Evolutionary conservation across 1,140 invertebrate species (phyloP).

Genomic region (Ceratina japonica): DNA sequence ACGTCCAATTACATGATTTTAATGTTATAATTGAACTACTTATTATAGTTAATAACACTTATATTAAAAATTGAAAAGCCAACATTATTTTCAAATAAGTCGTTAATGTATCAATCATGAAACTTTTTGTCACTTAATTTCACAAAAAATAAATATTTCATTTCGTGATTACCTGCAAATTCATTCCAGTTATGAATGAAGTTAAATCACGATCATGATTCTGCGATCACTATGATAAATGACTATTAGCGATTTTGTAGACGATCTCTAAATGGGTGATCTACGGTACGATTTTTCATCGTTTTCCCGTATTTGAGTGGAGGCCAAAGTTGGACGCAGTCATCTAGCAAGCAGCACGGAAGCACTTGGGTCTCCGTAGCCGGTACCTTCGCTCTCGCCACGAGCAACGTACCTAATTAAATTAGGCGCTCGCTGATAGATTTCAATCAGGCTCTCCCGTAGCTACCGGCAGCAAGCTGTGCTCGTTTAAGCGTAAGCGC

Average conservation of each 20-base stretch:
- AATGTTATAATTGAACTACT: neutral
- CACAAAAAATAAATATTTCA: too few species aligned
- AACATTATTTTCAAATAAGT: too few species aligned
- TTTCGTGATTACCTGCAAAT: too few species aligned
- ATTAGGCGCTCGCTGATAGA: constrained; percentile 65
- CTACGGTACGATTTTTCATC: too few species aligned
- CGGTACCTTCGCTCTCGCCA: constrained; percentile 15
- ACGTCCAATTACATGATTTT: neutral
- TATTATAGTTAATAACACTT: neutral
- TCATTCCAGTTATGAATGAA: too few species aligned
- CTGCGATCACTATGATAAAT: too few species aligned
- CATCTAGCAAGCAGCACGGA: constrained; percentile 28
- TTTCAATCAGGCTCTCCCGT: constrained; percentile 60
- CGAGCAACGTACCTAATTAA: constrained; percentile 61
- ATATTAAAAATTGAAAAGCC: too few species aligned
- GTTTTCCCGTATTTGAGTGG: neutral
- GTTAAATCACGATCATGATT: neutral
- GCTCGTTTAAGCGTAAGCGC: constrained; percentile 49
- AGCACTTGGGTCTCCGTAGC: constrained; percentile 17
- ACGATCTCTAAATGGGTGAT: too few species aligned
- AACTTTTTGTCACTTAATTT: too few species aligned
- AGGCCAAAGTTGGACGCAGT: constrained; percentile 13
- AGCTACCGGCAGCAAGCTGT: constrained; percentile 32
- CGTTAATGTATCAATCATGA: too few species aligned
- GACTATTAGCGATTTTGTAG: too few species aligned